Base-by-base conservation (phyloP, 92 coral and sea anemone genomes). In the Porites divaricata region DNA sequence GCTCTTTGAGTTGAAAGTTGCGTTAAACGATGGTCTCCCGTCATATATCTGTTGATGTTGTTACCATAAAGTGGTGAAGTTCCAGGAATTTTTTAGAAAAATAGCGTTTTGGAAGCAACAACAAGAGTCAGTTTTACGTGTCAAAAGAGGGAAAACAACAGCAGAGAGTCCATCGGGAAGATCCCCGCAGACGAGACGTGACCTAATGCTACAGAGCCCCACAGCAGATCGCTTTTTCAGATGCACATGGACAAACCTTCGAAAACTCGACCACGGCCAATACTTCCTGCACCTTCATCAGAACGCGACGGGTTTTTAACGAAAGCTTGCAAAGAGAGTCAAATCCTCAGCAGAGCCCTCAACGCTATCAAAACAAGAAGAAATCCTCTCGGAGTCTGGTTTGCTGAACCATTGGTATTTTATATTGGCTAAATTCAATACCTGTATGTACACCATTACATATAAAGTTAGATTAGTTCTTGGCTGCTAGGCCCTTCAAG, bases 41-140 rank as follows among this genome's bases (percentile, higher is more conserved):
- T n/a, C n/a, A n/a, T n/a, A n/a, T n/a, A n/a, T n/a, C n/a, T n/a
- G n/a, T n/a, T n/a, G n/a, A n/a, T n/a, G n/a, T n/a, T n/a, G n/a
- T 67, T 68, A n/a, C n/a, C n/a, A n/a, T n/a, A n/a, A n/a, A n/a
- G n/a, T n/a, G n/a, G n/a, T n/a, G n/a, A n/a, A n/a, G n/a, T n/a
- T n/a, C n/a, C n/a, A n/a, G n/a, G n/a, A n/a, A n/a, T n/a, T n/a
- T n/a, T n/a, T n/a, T n/a, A n/a, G n/a, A n/a, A n/a, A n/a, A n/a
- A n/a, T n/a, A n/a, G n/a, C n/a, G n/a, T n/a, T n/a, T n/a, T n/a
- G 76, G n/a, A 80, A 76, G 76, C 65, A 41, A 26, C 85, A 80
- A 67, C 85, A 80, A 80, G 85, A 80, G 76, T 80, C 85, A 67
- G 76, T 80, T 69, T 54, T 80, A 49, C 85, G 76, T 51, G 64